Conservation (phyloP, 2,113 vertebrate species). For the Pelmatolapia mariae region DNA sequence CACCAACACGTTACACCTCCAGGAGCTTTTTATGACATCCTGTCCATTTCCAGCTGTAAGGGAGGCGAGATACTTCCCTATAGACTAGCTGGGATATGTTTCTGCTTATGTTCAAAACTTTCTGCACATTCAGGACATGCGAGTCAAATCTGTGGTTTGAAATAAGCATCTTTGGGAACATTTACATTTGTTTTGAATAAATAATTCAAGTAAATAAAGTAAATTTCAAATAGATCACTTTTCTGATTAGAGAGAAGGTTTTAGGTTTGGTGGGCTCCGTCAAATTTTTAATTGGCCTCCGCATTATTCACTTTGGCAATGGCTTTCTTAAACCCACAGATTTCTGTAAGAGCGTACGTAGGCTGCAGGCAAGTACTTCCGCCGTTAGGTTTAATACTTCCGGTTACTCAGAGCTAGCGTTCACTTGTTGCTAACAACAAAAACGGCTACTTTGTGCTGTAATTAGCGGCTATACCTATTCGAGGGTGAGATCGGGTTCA, state of each 20-base stretch:
- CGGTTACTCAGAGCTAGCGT: background rate
- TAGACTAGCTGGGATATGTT: background rate
- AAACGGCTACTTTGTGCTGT: background rate
- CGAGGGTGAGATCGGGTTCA: background rate
- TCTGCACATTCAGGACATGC: background rate
- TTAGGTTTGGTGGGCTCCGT: fast-evolving
- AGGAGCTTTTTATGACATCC: background rate
- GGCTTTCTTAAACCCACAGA: background rate
- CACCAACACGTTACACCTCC: background rate
- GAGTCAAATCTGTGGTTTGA: background rate
- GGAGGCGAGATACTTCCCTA: background rate
- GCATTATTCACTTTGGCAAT: background rate
- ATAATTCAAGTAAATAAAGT: background rate
- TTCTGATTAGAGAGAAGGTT: background rate
- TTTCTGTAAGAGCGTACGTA: background rate
- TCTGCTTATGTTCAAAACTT: background rate
- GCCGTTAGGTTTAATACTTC: background rate
- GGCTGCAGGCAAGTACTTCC: background rate
- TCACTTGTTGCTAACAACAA: background rate
- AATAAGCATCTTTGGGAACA: background rate
- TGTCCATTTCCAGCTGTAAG: background rate
- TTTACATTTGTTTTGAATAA: background rate
- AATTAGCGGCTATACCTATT: background rate
- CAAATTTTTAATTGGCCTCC: background rate
- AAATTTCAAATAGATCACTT: too few species aligned